These are phyloP conservation scores for Chaetodon trifasciatus DNA, from an alignment of 2,797 vertebrate genomes.

Conservation along the genomic window DNA sequence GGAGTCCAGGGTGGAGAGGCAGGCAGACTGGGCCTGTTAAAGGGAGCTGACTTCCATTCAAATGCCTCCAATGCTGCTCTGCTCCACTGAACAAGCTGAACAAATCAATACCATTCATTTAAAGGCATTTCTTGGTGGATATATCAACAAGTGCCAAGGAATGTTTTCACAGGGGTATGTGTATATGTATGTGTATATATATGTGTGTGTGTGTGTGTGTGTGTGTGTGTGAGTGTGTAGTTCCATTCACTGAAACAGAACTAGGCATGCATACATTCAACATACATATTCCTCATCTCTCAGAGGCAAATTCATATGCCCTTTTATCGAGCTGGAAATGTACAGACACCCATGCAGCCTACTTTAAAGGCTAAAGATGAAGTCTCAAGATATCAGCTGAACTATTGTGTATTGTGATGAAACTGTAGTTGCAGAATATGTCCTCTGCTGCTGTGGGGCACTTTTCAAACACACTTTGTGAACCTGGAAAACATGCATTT, in stretches of 20 bases:
- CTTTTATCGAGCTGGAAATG: slow-evolving; percentile 19
- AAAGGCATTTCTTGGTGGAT: slow-evolving; percentile 69
- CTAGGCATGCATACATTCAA: slow-evolving; percentile 34
- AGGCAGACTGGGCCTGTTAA: slow-evolving; percentile 53
- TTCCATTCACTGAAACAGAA: slow-evolving; percentile 43
- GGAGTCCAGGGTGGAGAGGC: slow-evolving; percentile 37
- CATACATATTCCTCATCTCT: slow-evolving; percentile 7
- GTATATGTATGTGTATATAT: too few relatives aligned
- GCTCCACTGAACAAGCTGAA: slow-evolving; percentile 63
- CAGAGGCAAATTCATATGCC: slow-evolving; percentile 17
- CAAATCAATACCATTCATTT: slow-evolving; percentile 78
- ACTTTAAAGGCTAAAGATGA: slow-evolving; percentile 23
- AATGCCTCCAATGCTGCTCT: slow-evolving; percentile 58
- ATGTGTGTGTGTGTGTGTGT: background rate
- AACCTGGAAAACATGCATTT: slow-evolving; percentile 45
- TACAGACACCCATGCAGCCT: background rate
- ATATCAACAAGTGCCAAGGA: slow-evolving; percentile 62
- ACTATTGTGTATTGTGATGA: slow-evolving; percentile 29
- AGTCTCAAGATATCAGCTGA: slow-evolving; percentile 26
- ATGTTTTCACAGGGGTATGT: slow-evolving; percentile 28
- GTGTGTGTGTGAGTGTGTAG: slow-evolving; percentile 13
- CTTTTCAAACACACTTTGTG: slow-evolving; percentile 11
- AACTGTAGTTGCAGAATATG: slow-evolving; percentile 20
- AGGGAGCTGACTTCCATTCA: slow-evolving; percentile 71
- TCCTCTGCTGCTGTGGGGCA: slow-evolving; percentile 9